Base-by-base conservation (phyloP, 2,888 invertebrate species). In the Stegana nigrithorax region DNA sequence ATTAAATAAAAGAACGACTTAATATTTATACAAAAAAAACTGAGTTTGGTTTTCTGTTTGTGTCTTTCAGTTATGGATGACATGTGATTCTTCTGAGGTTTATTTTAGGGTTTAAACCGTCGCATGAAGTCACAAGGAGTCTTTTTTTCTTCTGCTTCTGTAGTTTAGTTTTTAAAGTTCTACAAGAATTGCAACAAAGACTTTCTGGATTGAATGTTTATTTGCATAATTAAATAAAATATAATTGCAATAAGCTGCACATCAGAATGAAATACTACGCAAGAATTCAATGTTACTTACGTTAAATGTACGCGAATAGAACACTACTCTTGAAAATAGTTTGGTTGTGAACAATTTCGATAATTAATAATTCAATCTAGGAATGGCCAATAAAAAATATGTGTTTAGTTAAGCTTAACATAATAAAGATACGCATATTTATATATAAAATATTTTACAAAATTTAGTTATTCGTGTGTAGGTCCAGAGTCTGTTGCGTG, bases 1-100 rank as follows among this genome's bases (percentile, higher is more conserved):
- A 76, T 70, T 70, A 73, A 68, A 63, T 61, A 66, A 66, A 70
- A 69, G 67, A 69, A 68, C 21, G 32, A 55, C 32, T 29, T 36
- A 36, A 55, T 21, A 55, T 55, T 55, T 55, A 36, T 55, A 55
- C 32, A 36, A 55, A 36, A 55, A 12, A n/a, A n/a, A 23, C 8
- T 21, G n/a, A 1, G n/a, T 14, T 10, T 14, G 7, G n/a, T 50
- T 50, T 50, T 50, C 12, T 47, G 10, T 36, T 36, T 36, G 36
- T 36, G 29, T 29, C 29, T 29, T 6, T 29, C 6, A 29, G 29
- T 29, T 29, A 10, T 7, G 29, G 6, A 29, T 29, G 29, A n/a
- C n/a, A n/a, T n/a, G n/a, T n/a, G n/a, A n/a, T n/a, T n/a, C n/a
- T n/a, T n/a, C n/a, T n/a, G n/a, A n/a, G n/a, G n/a, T n/a, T n/a